phyloP scores from a whole-genome alignment of 2,888 invertebrate genomes.

The Aporophyla lueneburgensis region DNA sequence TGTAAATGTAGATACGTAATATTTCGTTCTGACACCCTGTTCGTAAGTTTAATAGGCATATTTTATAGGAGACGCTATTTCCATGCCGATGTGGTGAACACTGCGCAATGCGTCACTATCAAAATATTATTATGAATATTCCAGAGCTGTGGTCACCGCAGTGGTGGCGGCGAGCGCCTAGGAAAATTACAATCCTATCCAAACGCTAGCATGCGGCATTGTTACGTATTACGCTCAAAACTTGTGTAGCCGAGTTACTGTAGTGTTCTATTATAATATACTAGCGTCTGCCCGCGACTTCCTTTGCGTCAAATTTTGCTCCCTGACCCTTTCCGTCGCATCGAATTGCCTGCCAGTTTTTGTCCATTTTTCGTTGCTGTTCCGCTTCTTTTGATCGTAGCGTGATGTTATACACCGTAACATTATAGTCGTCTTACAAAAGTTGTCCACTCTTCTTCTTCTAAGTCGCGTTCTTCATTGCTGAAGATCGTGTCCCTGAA shows the following conservation, averaged over 20 bases:
- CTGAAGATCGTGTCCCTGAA: too few species aligned
- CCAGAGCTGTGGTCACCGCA: background rate
- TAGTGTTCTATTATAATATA: background rate
- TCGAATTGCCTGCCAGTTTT: too few species aligned
- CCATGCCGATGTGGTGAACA: background rate
- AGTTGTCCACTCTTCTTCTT: too few species aligned
- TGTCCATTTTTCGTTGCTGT: too few species aligned
- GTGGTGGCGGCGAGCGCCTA: conserved; percentile 9
- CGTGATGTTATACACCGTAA: too few species aligned
- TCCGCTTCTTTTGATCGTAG: too few species aligned
- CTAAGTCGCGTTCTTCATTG: too few species aligned
- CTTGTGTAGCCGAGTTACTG: background rate
- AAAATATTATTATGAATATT: background rate
- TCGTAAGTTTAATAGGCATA: background rate
- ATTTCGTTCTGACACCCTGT: background rate
- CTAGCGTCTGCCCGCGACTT: too few species aligned
- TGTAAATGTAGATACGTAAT: background rate
- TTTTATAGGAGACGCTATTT: background rate
- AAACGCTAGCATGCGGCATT: background rate
- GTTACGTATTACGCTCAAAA: background rate
- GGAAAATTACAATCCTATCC: conserved; percentile 2
- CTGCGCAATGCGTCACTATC: conserved; percentile 20
- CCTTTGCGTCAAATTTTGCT: too few species aligned
- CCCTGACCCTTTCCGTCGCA: too few species aligned
- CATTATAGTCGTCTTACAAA: too few species aligned